Evolutionary conservation across 2,113 vertebrate species (phyloP).

Genomic region (Ia io): DNA sequence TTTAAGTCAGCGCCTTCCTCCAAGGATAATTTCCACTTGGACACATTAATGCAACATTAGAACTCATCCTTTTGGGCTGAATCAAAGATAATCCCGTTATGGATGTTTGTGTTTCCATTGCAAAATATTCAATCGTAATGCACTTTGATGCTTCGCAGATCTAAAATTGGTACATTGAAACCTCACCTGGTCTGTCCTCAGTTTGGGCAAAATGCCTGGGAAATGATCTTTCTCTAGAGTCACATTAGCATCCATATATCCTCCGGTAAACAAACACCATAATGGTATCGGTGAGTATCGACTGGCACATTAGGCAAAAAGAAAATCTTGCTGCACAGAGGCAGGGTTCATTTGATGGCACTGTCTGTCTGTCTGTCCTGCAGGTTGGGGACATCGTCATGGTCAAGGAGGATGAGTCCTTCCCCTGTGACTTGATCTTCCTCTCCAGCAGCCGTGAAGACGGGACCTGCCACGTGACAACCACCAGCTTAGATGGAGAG

Average conservation of each 20-base stretch:
- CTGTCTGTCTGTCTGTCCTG: neutral
- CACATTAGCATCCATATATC: fast-evolving
- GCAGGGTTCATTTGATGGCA: fast-evolving
- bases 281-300: fast-evolving
- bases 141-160: neutral
- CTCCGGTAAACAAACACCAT: neutral
- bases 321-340: fast-evolving
- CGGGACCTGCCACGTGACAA: slow-evolving; percentile 96
- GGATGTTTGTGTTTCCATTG: neutral
- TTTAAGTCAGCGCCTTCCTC: neutral
- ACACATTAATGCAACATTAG: too few species aligned
- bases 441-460: slow-evolving; percentile 93
- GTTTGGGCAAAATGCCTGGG: neutral
- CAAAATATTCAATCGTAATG: neutral
- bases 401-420: slow-evolving; percentile 95
- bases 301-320: too few species aligned
- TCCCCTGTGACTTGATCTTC: slow-evolving; percentile 96
- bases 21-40: neutral
- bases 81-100: neutral
- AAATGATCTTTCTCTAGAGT: neutral
- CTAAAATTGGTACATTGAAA: neutral
- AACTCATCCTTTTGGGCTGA: neutral
- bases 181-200: neutral
- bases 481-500: slow-evolving; percentile 96
- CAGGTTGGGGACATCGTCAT: slow-evolving; percentile 97